These are phyloP conservation scores for Sinocyclocheilus maitianheensis DNA, from an alignment of 2,113 vertebrate species.

Conservation along the genomic window DNA sequence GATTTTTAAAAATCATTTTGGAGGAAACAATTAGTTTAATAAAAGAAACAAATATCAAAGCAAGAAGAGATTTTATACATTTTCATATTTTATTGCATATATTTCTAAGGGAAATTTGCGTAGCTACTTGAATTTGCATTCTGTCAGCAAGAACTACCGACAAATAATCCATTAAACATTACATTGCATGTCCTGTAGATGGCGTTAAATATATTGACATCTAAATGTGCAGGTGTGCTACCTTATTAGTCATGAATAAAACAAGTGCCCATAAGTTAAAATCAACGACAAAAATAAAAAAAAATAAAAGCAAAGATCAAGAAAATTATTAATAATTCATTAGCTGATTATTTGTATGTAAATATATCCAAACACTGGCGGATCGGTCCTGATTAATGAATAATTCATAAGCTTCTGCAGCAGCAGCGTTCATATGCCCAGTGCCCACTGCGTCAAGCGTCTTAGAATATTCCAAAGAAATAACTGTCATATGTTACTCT, in stretches of 20 bases:
- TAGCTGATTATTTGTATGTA: slow-evolving; percentile 48
- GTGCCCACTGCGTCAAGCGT: slow-evolving; percentile 23
- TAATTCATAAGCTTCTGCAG: slow-evolving; percentile 57
- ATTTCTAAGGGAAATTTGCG: neutral
- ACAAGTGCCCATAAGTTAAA: slow-evolving; percentile 7
- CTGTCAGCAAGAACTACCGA: neutral
- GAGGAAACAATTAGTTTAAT: neutral
- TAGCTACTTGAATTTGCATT: neutral
- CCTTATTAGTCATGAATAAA: neutral
- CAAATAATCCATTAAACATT: neutral
- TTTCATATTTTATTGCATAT: neutral
- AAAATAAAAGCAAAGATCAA: neutral
- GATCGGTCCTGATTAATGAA: slow-evolving; percentile 17
- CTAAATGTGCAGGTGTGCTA: slow-evolving; percentile 21
- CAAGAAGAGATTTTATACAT: neutral
- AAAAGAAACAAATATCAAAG: neutral
- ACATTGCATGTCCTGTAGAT: slow-evolving; percentile 24
- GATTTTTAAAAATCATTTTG: neutral
- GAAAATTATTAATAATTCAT: slow-evolving; percentile 42
- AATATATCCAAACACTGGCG: slow-evolving; percentile 38
- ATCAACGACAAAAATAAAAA: neutral
- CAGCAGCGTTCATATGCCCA: slow-evolving; percentile 28
- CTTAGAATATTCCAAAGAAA: neutral
- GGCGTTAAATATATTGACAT: slow-evolving; percentile 19
- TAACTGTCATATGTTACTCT: neutral